Conservation (phyloP, 2,888 invertebrate genomes). For the Harpalus rubripes region DNA sequence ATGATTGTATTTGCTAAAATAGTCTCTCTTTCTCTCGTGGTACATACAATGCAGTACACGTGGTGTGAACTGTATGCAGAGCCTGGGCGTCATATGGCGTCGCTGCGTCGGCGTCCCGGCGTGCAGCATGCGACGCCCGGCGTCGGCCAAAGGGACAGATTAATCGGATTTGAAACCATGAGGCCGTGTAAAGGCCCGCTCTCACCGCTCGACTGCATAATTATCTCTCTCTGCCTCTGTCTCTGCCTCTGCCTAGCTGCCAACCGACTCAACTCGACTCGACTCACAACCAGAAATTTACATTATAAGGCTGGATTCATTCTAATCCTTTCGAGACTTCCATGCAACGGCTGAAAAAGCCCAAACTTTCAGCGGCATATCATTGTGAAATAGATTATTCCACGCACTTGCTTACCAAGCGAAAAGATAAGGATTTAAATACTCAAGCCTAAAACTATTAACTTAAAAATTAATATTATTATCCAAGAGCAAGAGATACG, state of each 20-base stretch:
- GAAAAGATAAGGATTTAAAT: neutral
- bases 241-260: conserved; percentile 44
- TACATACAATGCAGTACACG: neutral
- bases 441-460: neutral
- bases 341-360: conserved; percentile 16
- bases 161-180: conserved; percentile 77
- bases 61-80: conserved; percentile 69
- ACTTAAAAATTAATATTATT: no score
- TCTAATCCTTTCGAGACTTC: conserved; percentile 72
- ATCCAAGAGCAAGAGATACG: no score
- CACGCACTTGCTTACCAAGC: neutral
- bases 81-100: conserved; percentile 61
- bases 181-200: conserved; percentile 76
- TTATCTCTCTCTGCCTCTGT: conserved; percentile 72
- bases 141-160: conserved; percentile 73
- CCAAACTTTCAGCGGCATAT: neutral
- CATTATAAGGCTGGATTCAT: conserved; percentile 75
- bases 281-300: conserved; percentile 71
- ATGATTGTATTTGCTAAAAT: neutral
- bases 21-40: neutral
- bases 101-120: conserved; percentile 20
- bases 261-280: conserved; percentile 6
- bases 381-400: neutral
- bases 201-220: conserved; percentile 75
- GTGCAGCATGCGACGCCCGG: conserved; percentile 59